Evolutionary conservation across 2,888 invertebrate species (phyloP), one percentile per base, ranked within the genome.

Genomic region (Lamellibrachia columna): DNA sequence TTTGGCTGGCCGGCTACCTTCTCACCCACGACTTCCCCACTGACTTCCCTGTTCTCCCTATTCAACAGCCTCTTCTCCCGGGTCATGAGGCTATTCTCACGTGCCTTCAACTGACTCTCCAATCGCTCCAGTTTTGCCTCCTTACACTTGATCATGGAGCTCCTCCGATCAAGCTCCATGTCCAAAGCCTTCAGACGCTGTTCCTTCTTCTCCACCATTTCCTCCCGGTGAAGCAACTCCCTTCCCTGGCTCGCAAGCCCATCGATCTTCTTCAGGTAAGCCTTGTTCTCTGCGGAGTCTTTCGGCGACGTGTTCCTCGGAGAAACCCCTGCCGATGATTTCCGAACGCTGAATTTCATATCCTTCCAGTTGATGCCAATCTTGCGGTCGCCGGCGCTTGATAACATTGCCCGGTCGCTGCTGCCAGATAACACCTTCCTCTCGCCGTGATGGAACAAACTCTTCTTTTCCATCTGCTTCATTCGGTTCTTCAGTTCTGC

Each of bases 61-160:
- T 75, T 75, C 22, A n/a, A n/a, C 75, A 75, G 22, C 75, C 75
- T 75, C 91, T 53, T 91, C 40, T 91, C 91, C 53, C 53, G 52
- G 6, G 52, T 53, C 28, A 15, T 8, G 53, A 92, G 40, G 92
- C 53, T 22, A 0, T 58, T 75, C 28, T 92, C 90, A 75, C 92
- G 92, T 28, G 22, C 52, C 52, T 28, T 53, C 53, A 91, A 40
- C 91, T 91, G 91, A n/a, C 91, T 91, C 53, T 91, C 91, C 53
- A 53, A n/a, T 11, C 53, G 52, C 91, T 91, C 91, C 53, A 53
- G 4, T 22, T 91, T 91, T 7, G 52, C 91, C 22, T 52, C 91
- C 53, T 91, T 91, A 22, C 75, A 75, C 75, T 75, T 75, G 75
- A 75, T 75, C 15, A 75, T 75, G 75, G 75, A 75, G 75, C 11